Evolutionary conservation across 2,113 vertebrate genomes (phyloP).

Genomic region (Halcyon malimbica): DNA sequence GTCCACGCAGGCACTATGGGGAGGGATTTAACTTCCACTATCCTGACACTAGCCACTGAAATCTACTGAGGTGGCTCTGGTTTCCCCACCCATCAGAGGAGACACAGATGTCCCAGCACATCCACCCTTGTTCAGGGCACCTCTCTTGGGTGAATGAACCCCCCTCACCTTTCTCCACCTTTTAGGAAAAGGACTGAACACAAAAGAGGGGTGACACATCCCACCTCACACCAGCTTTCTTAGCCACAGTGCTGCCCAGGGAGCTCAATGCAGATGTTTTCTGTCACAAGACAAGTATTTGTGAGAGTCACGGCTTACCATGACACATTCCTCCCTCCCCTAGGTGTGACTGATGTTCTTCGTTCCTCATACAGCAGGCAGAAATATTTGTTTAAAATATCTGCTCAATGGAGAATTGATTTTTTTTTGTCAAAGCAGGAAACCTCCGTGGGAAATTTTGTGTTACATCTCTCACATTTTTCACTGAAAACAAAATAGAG

Average conservation of each 20-base stretch:
- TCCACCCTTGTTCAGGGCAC: background rate
- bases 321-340: accelerated
- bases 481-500: background rate
- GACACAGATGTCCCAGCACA: background rate
- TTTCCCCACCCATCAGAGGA: background rate
- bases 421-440: conserved; percentile 40
- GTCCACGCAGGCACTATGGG: accelerated
- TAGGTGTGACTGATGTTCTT: background rate
- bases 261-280: background rate
- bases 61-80: background rate
- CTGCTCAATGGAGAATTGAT: background rate
- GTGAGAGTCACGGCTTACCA: background rate
- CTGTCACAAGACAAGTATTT: background rate
- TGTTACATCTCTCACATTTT: background rate
- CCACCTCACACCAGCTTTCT: background rate
- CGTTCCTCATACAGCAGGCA: background rate
- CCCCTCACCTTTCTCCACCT: background rate
- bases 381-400: conserved; percentile 20
- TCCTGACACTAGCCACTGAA: background rate
- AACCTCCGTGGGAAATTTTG: background rate
- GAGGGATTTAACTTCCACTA: background rate
- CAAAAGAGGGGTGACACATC: background rate
- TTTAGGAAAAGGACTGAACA: background rate
- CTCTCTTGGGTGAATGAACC: background rate
- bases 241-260: background rate